These are phyloP conservation scores for Limonius californicus DNA, from an alignment of 1,140 invertebrate species.

Conservation along the genomic window DNA sequence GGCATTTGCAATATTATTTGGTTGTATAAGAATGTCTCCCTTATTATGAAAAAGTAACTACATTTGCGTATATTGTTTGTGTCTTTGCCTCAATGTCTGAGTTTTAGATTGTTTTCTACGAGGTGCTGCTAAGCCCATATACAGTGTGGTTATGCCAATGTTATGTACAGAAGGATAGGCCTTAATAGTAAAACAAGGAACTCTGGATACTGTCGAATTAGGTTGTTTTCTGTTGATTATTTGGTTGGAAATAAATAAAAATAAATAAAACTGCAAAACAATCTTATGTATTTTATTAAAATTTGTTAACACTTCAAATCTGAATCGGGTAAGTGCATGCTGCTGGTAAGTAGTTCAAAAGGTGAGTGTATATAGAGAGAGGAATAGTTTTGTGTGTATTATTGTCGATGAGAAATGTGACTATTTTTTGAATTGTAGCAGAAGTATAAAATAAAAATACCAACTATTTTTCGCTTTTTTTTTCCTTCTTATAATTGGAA, in stretches of 20 bases:
- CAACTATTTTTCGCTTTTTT: too few relatives aligned
- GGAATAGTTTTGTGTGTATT: too few relatives aligned
- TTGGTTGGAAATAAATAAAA: conserved; percentile 20
- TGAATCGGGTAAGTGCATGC: too few relatives aligned
- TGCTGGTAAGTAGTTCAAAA: too few relatives aligned
- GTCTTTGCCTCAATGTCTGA: conserved; percentile 1
- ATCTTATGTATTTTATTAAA: too few relatives aligned
- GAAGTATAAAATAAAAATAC: too few relatives aligned
- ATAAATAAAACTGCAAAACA: neutral
- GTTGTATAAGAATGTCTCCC: neutral
- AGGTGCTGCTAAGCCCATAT: conserved; percentile 8
- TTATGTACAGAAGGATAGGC: conserved; percentile 16
- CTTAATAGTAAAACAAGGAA: conserved; percentile 14
- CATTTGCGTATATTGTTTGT: conserved; percentile 14
- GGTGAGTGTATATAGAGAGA: too few relatives aligned
- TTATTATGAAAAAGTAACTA: neutral
- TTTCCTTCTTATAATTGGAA: too few relatives aligned
- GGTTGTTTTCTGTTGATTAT: conserved; percentile 21
- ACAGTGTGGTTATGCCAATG: conserved; percentile 2
- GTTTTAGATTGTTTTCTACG: neutral
- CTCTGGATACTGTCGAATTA: conserved; percentile 2
- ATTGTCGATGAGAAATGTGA: too few relatives aligned
- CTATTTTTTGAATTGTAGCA: too few relatives aligned
- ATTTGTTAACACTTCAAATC: too few relatives aligned
- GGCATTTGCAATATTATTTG: conserved; percentile 14